Evolutionary conservation across 2,888 invertebrate genomes (phyloP).

Genomic region (Nipponacmea schrenckii): DNA sequence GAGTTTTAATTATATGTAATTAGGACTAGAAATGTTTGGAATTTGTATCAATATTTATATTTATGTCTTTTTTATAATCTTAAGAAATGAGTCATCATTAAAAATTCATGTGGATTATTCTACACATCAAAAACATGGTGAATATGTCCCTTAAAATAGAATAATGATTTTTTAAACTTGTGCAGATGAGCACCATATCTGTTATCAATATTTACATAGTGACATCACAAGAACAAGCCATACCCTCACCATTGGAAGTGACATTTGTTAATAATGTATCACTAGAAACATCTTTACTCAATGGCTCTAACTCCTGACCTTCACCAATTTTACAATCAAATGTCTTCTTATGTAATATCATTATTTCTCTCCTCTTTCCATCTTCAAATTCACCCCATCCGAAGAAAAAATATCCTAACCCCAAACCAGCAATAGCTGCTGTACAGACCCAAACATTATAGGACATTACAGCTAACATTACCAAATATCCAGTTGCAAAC

Average conservation of each 20-base stretch:
- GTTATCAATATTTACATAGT: too few species aligned
- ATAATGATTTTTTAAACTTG: too few species aligned
- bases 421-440: conserved; percentile 32
- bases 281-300: background rate
- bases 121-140: too few species aligned
- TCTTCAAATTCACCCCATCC: conserved; percentile 19
- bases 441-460: conserved; percentile 43
- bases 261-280: background rate
- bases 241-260: background rate
- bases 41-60: too few species aligned
- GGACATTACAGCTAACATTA: conserved; percentile 46
- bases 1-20: too few species aligned
- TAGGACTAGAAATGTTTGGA: too few species aligned
- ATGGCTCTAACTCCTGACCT: background rate
- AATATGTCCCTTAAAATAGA: too few species aligned
- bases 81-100: too few species aligned
- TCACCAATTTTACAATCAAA: background rate
- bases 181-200: too few species aligned
- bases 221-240: background rate
- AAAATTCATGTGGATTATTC: too few species aligned
- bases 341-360: background rate
- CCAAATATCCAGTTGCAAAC: conserved; percentile 39
- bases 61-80: too few species aligned
- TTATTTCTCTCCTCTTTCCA: background rate
- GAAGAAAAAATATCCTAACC: conserved; percentile 30